Evolutionary conservation across 2,113 vertebrate genomes (phyloP).

Genomic region (Podarcis raffonei): DNA sequence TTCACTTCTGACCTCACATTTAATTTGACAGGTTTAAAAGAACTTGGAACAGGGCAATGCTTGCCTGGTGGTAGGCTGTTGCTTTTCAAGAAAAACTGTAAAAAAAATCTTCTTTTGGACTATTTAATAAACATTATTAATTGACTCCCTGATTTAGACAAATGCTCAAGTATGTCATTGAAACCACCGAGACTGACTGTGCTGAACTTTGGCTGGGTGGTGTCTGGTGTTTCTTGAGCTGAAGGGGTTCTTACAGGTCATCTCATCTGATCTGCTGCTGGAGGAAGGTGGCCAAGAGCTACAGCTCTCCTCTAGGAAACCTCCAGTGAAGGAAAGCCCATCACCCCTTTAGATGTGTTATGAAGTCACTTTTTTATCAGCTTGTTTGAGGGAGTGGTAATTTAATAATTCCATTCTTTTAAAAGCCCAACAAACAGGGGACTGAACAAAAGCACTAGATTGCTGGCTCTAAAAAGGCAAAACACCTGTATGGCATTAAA

Average conservation of each 20-base stretch:
- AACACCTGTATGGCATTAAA: not conserved
- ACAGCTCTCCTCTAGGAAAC: too few relatives aligned
- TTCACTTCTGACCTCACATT: not conserved
- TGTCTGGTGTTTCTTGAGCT: not conserved
- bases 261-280: not conserved
- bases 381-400: not conserved
- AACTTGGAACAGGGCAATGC: not conserved
- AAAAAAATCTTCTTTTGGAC: too few relatives aligned
- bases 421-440: fast-evolving
- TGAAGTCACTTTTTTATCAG: not conserved
- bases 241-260: not conserved
- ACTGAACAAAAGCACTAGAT: not conserved
- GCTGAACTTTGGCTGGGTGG: not conserved
- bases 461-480: not conserved
- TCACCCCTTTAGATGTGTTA: too few relatives aligned
- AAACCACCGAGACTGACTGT: too few relatives aligned
- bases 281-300: not conserved
- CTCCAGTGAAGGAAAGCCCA: not conserved
- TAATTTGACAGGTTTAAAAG: not conserved
- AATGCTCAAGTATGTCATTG: too few relatives aligned
- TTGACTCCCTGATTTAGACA: too few relatives aligned
- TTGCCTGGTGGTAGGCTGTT: too few relatives aligned
- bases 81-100: too few relatives aligned
- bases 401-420: not conserved
- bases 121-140: too few relatives aligned